Evolutionary conservation across 2,888 invertebrate species (phyloP).

Genomic region (Caenorhabditis sulstoni): DNA sequence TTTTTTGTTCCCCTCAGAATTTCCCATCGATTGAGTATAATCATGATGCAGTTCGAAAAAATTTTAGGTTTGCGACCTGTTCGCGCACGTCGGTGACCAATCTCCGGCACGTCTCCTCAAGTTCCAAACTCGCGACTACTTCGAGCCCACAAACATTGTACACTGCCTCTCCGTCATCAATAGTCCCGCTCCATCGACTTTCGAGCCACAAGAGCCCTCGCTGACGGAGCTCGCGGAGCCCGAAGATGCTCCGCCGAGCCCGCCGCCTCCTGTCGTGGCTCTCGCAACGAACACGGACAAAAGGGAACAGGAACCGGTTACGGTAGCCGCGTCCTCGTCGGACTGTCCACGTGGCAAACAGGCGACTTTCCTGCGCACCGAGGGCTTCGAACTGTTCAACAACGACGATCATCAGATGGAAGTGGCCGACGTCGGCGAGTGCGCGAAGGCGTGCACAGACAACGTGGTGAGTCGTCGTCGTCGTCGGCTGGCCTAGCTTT

Average conservation of each 20-base stretch:
- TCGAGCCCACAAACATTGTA: conserved; percentile 75
- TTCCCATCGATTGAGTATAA: no score
- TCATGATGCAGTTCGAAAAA: no score
- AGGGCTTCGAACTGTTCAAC: conserved; percentile 77
- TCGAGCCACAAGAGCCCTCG: neutral
- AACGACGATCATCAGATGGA: conserved; percentile 71
- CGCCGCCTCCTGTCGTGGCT: conserved; percentile 28
- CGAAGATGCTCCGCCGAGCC: conserved; percentile 43
- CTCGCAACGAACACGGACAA: conserved; percentile 33
- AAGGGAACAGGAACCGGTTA: conserved; percentile 4
- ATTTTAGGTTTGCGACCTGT: conserved; percentile 79
- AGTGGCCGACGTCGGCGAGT: conserved; percentile 67
- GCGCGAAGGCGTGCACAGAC: conserved; percentile 71
- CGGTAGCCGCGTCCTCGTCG: neutral
- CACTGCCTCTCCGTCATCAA: conserved; percentile 43
- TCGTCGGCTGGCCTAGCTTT: no score
- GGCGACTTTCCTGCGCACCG: conserved; percentile 73
- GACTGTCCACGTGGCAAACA: conserved; percentile 49
- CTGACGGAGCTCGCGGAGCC: neutral
- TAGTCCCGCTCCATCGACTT: neutral
- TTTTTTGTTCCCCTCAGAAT: neutral
- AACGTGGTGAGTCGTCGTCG: conserved; percentile 67
- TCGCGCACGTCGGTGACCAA: conserved; percentile 80
- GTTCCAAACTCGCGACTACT: conserved; percentile 80
- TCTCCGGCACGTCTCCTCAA: conserved; percentile 75